A percentile compares a stretch with the other conserved stretches of the same genome.
Conservation (phyloP, 2,888 invertebrate species). For the Leucania comma region DNA sequence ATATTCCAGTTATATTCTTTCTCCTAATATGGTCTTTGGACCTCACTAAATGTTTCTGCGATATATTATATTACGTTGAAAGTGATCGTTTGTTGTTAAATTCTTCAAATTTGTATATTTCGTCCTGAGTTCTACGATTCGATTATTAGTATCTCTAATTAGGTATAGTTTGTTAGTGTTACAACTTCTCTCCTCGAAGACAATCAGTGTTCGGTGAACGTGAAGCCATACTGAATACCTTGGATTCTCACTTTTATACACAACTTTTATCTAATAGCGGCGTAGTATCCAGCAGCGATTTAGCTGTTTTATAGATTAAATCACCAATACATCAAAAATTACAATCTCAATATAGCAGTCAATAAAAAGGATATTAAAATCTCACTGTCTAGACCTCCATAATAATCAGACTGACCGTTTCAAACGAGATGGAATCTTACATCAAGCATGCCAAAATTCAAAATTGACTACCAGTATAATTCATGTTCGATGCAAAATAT, state of each 20-base stretch:
- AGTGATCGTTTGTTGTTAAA: background rate
- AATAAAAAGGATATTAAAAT: conserved; percentile 47
- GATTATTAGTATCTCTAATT: conserved; percentile 1
- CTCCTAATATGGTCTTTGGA: too few species aligned
- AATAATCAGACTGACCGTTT: background rate
- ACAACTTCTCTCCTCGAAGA: too few species aligned
- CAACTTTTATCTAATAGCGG: background rate
- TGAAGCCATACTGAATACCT: too few species aligned
- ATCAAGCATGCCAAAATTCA: background rate
- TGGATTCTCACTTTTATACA: too few species aligned
- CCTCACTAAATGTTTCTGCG: too few species aligned
- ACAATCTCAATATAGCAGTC: conserved; percentile 25
- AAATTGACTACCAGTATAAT: background rate
- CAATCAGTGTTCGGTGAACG: background rate
- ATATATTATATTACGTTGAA: too few species aligned
- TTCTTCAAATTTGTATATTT: background rate
- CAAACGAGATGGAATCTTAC: conserved; percentile 14
- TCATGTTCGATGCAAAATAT: conserved; percentile 20
- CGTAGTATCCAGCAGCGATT: background rate
- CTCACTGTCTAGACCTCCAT: conserved; percentile 49
- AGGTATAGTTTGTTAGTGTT: background rate
- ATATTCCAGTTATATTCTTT: background rate
- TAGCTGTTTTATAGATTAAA: conserved; percentile 6
- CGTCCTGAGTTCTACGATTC: background rate
- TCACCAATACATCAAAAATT: conserved; percentile 35